phyloP scores from a whole-genome alignment of 2,797 vertebrate genomes.

The Synaphobranchus kaupii region DNA sequence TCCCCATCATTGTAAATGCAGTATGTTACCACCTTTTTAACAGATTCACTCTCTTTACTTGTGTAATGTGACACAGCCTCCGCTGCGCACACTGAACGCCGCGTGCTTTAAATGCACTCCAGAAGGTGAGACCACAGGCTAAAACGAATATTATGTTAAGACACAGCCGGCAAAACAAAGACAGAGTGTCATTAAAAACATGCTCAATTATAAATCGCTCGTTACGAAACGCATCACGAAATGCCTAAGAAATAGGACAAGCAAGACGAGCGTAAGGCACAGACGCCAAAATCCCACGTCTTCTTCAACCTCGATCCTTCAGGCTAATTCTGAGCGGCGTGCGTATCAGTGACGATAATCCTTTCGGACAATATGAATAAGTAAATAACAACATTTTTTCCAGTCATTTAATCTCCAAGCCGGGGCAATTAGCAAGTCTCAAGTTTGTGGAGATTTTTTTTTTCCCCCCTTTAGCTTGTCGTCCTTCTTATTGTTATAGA shows the following conservation, averaged over 20 bases:
- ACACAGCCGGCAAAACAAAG: slow-evolving; percentile 43
- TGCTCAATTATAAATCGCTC: slow-evolving; percentile 56
- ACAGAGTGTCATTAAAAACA: slow-evolving; percentile 55
- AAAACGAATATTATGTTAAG: slow-evolving; percentile 40
- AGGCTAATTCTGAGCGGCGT: slow-evolving; percentile 52
- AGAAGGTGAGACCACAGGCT: slow-evolving; percentile 47
- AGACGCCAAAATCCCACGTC: slow-evolving; percentile 29
- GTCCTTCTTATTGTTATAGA: slow-evolving; percentile 85
- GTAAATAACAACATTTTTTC: slow-evolving; percentile 72
- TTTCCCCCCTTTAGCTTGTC: slow-evolving; percentile 30
- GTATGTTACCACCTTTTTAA: background rate
- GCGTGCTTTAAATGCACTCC: slow-evolving; percentile 17
- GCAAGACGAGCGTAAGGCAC: slow-evolving; percentile 42
- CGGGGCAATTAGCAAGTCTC: slow-evolving; percentile 92
- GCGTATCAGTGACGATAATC: slow-evolving; percentile 52
- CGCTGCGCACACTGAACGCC: background rate
- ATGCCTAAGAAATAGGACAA: slow-evolving; percentile 22
- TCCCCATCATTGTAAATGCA: background rate
- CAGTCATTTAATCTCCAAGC: slow-evolving; percentile 77
- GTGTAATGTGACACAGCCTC: background rate
- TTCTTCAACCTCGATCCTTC: slow-evolving; percentile 31
- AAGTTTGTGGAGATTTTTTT: slow-evolving; percentile 72
- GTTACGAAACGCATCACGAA: slow-evolving; percentile 54
- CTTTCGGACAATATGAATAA: slow-evolving; percentile 67
- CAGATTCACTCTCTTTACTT: background rate